These are phyloP conservation scores for Tenebrio molitor DNA, from an alignment of 1,140 invertebrate genomes.

Conservation along the genomic window DNA sequence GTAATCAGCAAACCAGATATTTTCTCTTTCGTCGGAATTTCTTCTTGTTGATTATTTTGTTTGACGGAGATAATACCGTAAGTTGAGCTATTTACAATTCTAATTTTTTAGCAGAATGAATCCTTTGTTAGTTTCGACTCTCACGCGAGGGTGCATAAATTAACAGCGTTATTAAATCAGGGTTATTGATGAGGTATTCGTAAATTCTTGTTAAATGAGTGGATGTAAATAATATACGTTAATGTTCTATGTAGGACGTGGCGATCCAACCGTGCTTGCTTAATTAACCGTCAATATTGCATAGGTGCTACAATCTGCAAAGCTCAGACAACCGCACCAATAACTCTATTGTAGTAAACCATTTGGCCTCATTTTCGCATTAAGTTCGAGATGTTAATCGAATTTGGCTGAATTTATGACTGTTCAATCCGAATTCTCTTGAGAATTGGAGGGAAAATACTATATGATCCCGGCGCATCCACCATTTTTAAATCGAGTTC, in stretches of 20 bases:
- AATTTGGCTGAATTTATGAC: too few species aligned
- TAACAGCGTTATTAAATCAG: constrained; percentile 28
- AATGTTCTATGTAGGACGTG: not conserved
- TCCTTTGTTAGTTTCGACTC: constrained; percentile 14
- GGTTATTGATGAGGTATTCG: constrained; percentile 2
- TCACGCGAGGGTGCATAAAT: constrained; percentile 25
- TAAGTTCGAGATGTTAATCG: not conserved
- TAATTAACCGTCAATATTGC: constrained; percentile 27
- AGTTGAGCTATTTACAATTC: constrained; percentile 6
- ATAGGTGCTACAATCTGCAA: not conserved
- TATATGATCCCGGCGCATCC: constrained; percentile 19
- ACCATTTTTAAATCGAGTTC: constrained; percentile 19
- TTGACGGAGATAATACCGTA: constrained; percentile 9
- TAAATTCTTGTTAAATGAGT: constrained; percentile 19
- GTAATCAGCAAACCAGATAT: too few species aligned
- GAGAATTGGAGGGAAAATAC: not conserved
- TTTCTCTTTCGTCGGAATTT: not conserved
- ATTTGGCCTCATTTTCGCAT: not conserved
- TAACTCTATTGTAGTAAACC: constrained; percentile 28
- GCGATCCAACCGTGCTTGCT: not conserved
- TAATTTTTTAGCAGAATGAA: constrained; percentile 14
- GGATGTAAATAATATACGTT: not conserved
- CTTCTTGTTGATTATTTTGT: constrained; percentile 12
- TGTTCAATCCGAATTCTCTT: too few species aligned
- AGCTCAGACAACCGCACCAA: constrained; percentile 4